Evolutionary conservation across 2,113 vertebrate genomes (phyloP).

Genomic region (Campylomormyrus numenius): DNA sequence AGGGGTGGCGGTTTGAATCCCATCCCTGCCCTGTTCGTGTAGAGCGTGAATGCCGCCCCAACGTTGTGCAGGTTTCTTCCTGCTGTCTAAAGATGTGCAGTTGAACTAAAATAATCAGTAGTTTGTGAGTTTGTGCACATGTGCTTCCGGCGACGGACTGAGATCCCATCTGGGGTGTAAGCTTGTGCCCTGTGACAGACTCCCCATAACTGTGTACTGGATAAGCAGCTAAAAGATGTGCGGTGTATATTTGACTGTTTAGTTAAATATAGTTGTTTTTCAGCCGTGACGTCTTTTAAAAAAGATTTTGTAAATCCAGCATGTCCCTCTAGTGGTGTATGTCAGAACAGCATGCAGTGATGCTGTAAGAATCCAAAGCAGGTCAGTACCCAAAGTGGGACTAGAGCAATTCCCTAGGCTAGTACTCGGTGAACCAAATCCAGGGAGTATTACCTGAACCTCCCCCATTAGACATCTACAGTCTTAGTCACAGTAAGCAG

Average conservation of each 20-base stretch:
- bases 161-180: background rate
- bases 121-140: background rate
- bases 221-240: background rate
- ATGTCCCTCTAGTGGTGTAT: background rate
- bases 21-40: background rate
- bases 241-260: background rate
- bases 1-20: background rate
- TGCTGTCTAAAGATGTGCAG: background rate
- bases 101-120: background rate
- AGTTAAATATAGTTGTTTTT: background rate
- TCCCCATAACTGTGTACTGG: background rate
- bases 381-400: background rate
- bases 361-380: background rate
- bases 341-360: background rate
- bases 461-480: background rate
- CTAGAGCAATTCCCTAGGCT: background rate
- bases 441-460: background rate
- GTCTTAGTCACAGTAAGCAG: background rate
- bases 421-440: background rate
- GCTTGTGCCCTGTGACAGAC: background rate
- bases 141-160: background rate
- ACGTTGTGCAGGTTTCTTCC: background rate
- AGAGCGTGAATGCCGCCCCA: background rate
- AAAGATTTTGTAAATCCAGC: background rate
- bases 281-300: background rate